A percentile compares a stretch with the other conserved stretches of the same genome.
Conservation (phyloP, 2,113 vertebrate genomes). For the Atractosteus spatula region DNA sequence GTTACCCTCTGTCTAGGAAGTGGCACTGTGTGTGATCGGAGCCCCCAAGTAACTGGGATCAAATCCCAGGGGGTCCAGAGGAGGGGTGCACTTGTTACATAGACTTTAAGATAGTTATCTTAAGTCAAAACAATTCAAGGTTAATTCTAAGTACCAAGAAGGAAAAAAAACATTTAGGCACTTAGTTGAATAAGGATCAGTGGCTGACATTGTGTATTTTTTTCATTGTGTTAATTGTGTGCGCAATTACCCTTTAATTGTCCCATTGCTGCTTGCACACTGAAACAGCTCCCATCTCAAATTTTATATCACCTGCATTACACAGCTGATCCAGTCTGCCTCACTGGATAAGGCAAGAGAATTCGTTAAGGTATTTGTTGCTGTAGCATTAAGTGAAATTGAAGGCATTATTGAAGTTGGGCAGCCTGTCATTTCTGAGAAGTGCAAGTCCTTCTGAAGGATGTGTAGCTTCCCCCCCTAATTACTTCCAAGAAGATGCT, state of each 20-base stretch:
- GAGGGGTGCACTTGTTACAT: no score
- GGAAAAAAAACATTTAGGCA: background rate
- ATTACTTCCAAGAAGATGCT: background rate
- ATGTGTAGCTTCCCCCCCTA: background rate
- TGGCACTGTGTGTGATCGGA: conserved; percentile 27
- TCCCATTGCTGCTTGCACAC: no score
- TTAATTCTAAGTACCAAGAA: background rate
- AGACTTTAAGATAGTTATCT: no score
- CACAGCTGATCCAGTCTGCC: background rate
- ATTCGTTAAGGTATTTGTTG: conserved; percentile 18
- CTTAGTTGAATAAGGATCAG: no score
- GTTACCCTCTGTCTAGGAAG: background rate
- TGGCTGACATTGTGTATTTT: no score
- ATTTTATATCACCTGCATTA: background rate
- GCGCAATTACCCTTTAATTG: no score
- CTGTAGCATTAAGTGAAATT: conserved; percentile 29
- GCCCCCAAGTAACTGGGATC: conserved; percentile 21
- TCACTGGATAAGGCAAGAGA: conserved; percentile 19
- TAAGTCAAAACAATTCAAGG: no score
- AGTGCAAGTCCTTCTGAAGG: conserved; percentile 16
- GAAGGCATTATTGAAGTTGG: conserved; percentile 19
- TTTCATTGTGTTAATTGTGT: no score
- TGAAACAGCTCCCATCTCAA: no score
- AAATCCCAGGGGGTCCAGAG: background rate
- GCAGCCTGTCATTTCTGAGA: conserved; percentile 23